These are phyloP conservation scores for Stenoptilia bipunctidactyla DNA, from an alignment of 2,888 invertebrate species.

Conservation along the genomic window DNA sequence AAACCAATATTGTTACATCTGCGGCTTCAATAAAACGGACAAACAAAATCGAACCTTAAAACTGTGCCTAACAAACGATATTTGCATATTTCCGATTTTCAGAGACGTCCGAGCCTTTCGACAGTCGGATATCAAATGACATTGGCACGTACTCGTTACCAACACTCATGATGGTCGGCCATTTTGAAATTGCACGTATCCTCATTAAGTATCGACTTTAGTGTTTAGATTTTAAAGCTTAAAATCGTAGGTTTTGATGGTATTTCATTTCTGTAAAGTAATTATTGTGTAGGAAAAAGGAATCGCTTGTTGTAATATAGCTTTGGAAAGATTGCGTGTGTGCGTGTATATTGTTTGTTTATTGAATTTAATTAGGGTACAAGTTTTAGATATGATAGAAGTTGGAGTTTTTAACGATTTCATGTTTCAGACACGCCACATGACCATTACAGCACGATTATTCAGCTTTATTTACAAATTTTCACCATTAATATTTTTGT, in stretches of 20 bases:
- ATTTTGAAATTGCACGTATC: constrained; percentile 12
- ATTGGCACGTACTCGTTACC: constrained; percentile 28
- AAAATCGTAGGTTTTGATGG: not conserved
- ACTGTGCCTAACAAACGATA: constrained; percentile 23
- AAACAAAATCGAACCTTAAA: constrained; percentile 28
- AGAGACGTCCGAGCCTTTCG: constrained; percentile 14
- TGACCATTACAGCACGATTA: too few species aligned
- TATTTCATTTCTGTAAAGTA: not conserved
- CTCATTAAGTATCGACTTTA: not conserved
- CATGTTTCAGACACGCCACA: too few species aligned
- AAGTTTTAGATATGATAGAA: not conserved
- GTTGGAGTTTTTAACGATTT: not conserved
- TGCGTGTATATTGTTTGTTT: not conserved
- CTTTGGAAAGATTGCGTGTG: not conserved
- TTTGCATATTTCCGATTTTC: constrained; percentile 19
- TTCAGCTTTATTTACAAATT: too few species aligned
- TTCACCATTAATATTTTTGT: too few species aligned
- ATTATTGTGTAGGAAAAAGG: not conserved
- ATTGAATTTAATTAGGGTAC: not conserved
- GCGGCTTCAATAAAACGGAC: constrained; percentile 23
- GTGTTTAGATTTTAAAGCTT: not conserved
- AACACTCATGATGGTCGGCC: constrained; percentile 25
- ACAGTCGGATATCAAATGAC: constrained; percentile 29
- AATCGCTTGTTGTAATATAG: not conserved
- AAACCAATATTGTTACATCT: constrained; percentile 50